Base-by-base conservation (phyloP, 2,888 invertebrate genomes). In the Smittia aterrima region DNA sequence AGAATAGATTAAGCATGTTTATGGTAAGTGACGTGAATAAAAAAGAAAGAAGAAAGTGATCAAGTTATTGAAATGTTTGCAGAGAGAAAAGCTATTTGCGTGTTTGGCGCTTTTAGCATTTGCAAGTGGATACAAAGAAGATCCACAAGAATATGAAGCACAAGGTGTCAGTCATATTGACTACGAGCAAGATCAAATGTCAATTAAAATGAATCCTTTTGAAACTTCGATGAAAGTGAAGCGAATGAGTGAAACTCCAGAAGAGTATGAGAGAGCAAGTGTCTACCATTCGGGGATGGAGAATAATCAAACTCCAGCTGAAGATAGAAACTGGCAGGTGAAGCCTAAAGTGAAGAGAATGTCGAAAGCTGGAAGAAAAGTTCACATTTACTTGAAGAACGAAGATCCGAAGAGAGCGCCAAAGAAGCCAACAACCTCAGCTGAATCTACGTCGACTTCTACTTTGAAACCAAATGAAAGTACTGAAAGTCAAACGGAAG, bases 71-170 rank as follows among this genome's bases (percentile, higher is more conserved):
- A 20, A 70, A 27, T 18, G 13, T 9, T 64, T 72, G 22, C 40
- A 72, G 72, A 58, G 18, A 72, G 62, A 38, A 32, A 7, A 20
- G 38, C 24, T 72, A 16, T 16, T 70, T 2, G 20, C 58, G 62
- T 9, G 58, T 9, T 11, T 72, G 27, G 16, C 72, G 40, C 32
- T 72, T 16, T 16, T 68, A n/a, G 62, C 64, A 3, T 2, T 66
- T 22, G 66, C 68, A 11, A 2, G 70, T 77, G 1, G 77, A 76
- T 13, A 80, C 80, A 22, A 79, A 79, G 78, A 81, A 78, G 72
- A 76, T 78, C 58, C 81, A 81, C 78, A 81, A 81, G 77, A 72
- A 58, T 66, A 76, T 41, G 58, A 70, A 66, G 64, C 20, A 18
- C 25, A 71, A 41, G 53, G 53, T 64, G 27, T 40, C 22, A 54